Evolutionary conservation across 2,888 invertebrate genomes (phyloP).

Genomic region (Amphipyra berbera): DNA sequence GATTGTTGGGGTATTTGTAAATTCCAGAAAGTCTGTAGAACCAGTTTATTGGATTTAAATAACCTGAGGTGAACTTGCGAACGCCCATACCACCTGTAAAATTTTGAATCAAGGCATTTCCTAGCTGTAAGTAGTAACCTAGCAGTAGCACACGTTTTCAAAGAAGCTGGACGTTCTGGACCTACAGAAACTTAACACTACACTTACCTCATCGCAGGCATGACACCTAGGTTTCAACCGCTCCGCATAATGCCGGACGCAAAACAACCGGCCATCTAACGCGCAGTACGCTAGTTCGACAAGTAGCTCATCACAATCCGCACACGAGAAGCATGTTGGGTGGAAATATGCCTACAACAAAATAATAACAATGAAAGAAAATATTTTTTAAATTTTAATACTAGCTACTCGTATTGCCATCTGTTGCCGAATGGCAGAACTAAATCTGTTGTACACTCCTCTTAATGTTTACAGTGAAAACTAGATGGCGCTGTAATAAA

Average conservation of each 20-base stretch:
- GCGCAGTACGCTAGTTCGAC: conserved; percentile 99
- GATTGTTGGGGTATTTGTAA: neutral
- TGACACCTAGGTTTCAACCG: conserved; percentile 98
- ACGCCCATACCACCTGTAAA: too few relatives aligned
- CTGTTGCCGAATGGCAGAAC: conserved; percentile 61
- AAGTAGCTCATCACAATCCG: conserved; percentile 96
- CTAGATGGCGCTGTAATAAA: conserved; percentile 34
- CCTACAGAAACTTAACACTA: neutral
- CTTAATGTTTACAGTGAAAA: neutral
- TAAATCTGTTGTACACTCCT: accelerated
- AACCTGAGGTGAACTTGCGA: too few relatives aligned
- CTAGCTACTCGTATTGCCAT: conserved; percentile 52
- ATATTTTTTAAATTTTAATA: neutral
- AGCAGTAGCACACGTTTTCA: too few relatives aligned
- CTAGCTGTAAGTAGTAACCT: too few relatives aligned
- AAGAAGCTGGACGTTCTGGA: too few relatives aligned
- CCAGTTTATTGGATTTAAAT: too few relatives aligned
- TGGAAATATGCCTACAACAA: conserved; percentile 93
- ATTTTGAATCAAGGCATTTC: too few relatives aligned
- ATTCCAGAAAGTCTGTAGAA: conserved; percentile 17
- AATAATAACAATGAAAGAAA: conserved; percentile 4
- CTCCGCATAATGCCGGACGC: conserved; percentile 99
- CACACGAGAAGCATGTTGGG: conserved; percentile 97
- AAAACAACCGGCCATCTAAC: conserved; percentile 95
- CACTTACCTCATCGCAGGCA: conserved; percentile 99